Base-by-base conservation (phyloP, 2,797 vertebrate species). In the Aselliscus stoliczkanus region DNA sequence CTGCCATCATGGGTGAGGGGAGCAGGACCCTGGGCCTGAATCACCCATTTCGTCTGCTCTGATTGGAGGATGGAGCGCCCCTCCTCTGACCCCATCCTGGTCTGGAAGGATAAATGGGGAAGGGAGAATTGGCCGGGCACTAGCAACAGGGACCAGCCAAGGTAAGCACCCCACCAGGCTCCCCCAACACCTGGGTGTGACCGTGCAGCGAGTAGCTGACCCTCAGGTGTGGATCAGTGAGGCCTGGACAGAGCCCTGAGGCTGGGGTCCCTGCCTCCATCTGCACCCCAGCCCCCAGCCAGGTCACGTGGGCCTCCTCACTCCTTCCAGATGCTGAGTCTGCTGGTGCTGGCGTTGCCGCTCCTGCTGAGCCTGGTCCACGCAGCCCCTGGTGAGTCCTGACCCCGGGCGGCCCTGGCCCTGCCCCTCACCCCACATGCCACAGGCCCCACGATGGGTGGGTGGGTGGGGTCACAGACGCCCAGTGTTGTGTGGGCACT, bases 51-150 rank as follows among this genome's bases (percentile, higher is more conserved):
- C 81, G 85, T 95, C 37, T 8, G 0, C 1, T 27, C 54, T 27
- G 47, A 54, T 50, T 93, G 82, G 92, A 60, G 39, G 25, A 29
- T 0, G 0, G 5, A 0, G 4, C 0, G 1, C 20, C n/a, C 50
- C 37, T 65, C 89, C 77, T 31, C 25, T 4, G 9, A 15, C 14
- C 67, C 4, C 2, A 1, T 9, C 42, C 25, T 9, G 31, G 2
- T 21, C 67, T 37, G 37, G 86, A 47, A 31, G 42, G 56, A 95
- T 96, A 96, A 97, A 91, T 77, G 85, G 14, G 29, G 73, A 67
- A 18, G 44, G 23, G 42, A 69, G 25, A 47, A 31, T 0, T 2
- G 31, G 0, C 62, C 13, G 56, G 34, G 5, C 29, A 13, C 81
- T 0, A 88, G 44, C 29, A 31, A 13, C 31, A 44, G 60, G 3